These are phyloP conservation scores for Troilus luridus DNA, from an alignment of 2,888 invertebrate genomes.

Conservation along the genomic window DNA sequence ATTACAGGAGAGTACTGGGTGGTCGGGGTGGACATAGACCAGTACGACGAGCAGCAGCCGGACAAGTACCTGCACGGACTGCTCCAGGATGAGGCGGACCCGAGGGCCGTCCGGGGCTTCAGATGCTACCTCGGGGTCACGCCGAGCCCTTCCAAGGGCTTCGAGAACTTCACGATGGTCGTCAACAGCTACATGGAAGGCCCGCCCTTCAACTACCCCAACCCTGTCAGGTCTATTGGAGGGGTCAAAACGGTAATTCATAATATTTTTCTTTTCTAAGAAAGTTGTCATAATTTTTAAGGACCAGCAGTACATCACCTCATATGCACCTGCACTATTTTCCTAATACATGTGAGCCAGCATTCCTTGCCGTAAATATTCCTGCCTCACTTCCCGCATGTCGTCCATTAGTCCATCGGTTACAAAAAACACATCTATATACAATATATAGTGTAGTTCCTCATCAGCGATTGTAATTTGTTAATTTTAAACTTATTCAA, in stretches of 20 bases:
- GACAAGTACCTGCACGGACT: constrained; percentile 85
- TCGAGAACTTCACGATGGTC: constrained; percentile 73
- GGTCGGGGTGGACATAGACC: constrained; percentile 90
- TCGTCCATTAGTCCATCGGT: too few relatives aligned
- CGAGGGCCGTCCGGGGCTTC: constrained; percentile 79
- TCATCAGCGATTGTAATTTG: too few relatives aligned
- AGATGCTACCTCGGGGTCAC: constrained; percentile 87
- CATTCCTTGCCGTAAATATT: too few relatives aligned
- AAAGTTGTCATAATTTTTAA: too few relatives aligned
- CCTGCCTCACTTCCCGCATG: too few relatives aligned
- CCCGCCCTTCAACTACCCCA: constrained; percentile 90
- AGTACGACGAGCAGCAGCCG: constrained; percentile 85
- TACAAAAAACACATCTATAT: too few relatives aligned
- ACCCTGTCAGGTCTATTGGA: constrained; percentile 81
- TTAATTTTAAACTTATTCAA: too few relatives aligned
- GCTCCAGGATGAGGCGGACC: constrained; percentile 75
- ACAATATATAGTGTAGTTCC: too few relatives aligned
- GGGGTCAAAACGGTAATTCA: constrained; percentile 78
- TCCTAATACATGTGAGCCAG: too few relatives aligned
- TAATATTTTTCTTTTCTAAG: background rate
- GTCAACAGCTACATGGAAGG: constrained; percentile 88
- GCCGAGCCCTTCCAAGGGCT: constrained; percentile 75
- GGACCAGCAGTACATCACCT: too few relatives aligned
- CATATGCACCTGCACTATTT: too few relatives aligned
- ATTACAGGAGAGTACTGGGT: constrained; percentile 90